These are phyloP conservation scores for Anableps anableps DNA, from an alignment of 2,797 vertebrate species.

Conservation along the genomic window DNA sequence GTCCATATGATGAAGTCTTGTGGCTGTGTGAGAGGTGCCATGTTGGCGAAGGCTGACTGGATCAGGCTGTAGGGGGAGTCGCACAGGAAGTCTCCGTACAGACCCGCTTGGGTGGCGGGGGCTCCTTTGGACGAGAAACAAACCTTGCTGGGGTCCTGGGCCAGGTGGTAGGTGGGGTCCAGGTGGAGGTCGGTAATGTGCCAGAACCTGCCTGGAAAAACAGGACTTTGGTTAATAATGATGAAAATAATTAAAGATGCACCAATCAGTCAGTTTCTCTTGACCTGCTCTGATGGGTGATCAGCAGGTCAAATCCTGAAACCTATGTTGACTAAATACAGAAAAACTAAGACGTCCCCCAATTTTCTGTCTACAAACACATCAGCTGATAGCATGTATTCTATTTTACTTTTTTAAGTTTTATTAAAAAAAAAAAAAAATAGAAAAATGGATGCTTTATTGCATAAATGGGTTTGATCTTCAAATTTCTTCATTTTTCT, in stretches of 20 bases:
- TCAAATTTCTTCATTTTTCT: neutral
- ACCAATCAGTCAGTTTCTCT: neutral
- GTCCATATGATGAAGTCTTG: slow-evolving; percentile 96
- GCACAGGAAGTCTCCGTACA: slow-evolving; percentile 91
- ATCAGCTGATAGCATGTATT: neutral
- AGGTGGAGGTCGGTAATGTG: slow-evolving; percentile 96
- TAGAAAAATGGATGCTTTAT: no score
- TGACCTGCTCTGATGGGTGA: no score
- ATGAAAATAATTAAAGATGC: neutral
- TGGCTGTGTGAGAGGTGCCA: slow-evolving; percentile 82
- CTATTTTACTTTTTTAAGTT: neutral
- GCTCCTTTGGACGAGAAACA: slow-evolving; percentile 93
- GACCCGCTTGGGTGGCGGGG: slow-evolving; percentile 86
- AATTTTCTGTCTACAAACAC: neutral
- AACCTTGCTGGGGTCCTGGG: slow-evolving; percentile 88
- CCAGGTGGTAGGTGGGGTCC: slow-evolving; percentile 91
- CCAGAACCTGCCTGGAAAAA: slow-evolving; percentile 89
- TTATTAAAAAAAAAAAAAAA: no score
- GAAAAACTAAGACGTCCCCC: no score
- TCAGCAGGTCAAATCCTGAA: neutral
- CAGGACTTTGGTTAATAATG: neutral
- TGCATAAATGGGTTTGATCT: neutral
- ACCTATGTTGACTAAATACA: no score
- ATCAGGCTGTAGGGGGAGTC: slow-evolving; percentile 95
- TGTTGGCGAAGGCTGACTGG: slow-evolving; percentile 89